Evolutionary conservation across 2,113 vertebrate species (phyloP), one percentile per base, ranked within the genome.

Genomic region (Gracilinanus agilis): DNA sequence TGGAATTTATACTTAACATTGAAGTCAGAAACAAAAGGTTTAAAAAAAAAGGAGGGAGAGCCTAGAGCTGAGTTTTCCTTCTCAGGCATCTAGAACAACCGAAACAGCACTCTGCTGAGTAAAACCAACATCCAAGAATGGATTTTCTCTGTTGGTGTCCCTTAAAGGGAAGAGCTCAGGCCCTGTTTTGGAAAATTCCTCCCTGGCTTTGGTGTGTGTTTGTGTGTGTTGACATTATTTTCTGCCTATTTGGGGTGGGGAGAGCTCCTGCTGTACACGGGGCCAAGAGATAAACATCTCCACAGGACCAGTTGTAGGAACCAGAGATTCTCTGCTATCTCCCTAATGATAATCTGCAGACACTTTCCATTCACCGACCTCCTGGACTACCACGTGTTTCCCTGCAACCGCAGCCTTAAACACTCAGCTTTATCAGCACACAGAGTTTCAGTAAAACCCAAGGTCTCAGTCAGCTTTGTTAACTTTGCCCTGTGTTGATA

Each of bases 151-250:
- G 91, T 44, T 95, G 95, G 55, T 2, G 3, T 94, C 53, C 12
- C 83, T 95, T 96, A 93, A 88, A 97, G 96, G 95, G 93, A 91
- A 95, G 97, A 96, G 92, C 29, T 96, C 91, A 95, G 97, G 96
- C 53, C 92, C 98, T 97, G 98, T 98, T 97, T 97, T 89, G 92
- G 91, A 93, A 97, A 97, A 97, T 96, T 96, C 97, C 91, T 96
- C 96, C 83, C 92, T 95, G 97, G 95, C 83, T 92, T 90, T 90
- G 89, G 92, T n/a, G 67, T 75, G 61, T n/a, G 95, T 97, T 95
- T 97, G 96, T 90, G 88, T 90, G 92, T 90, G 91, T 58, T 97
- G 97, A 98, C 96, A 96, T 97, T 98, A 97, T 96, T 98, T 98
- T 95, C 96, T 88, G 95, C 93, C 91, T 89, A 53, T 97, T 96